Evolutionary conservation across 2,797 vertebrate species (phyloP), one percentile per base, ranked within the genome.

Genomic region (Momotus momota): DNA sequence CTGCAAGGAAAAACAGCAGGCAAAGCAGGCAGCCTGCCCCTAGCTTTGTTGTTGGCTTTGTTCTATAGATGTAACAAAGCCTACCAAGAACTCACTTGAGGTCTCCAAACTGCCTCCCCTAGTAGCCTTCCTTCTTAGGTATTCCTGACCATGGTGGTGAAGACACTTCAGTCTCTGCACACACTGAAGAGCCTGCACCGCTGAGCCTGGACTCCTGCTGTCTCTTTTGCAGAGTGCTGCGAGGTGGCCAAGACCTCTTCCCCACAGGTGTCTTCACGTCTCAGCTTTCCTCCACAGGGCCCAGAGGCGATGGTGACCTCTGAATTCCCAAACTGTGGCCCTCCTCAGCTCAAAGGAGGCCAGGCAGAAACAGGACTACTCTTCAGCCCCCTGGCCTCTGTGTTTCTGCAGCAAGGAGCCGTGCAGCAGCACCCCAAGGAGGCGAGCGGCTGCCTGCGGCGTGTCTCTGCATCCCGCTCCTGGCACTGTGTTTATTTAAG

Each of bases 151-250:
- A 3, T 40, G 62, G n/a, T 29, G 19, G 35, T 27, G 55, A 69
- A 48, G 65, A 19, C 35, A 23, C 31, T n/a, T 64, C 41, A 25
- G 12, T 22, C 10, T 66, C 61, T 23, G 33, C 31, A 35, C 18
- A 4, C 23, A n/a, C 0, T 0, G 2, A 5, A 35, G 35, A 91
- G 16, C 49, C n/a, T n/a, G 25, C 0, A 2, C 43, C 7, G 1
- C 77, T 25, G 41, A 69, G 9, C 5, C 26, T 38, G 29, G 26
- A 22, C 17, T 73, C 38, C 66, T 35, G 40, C 29, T 62, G 29
- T 75, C 40, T 57, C 22, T 74, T 70, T 25, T 19, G 51, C 15
- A 17, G 20, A 57, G 70, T 12, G 20, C 25, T 73, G 22, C 38
- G 62, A 48, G 54, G 26, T 35, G 49, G 20, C 33, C 25, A 27